These are phyloP conservation scores for Polymixis lichenea DNA, from an alignment of 2,888 invertebrate genomes.

Conservation along the genomic window DNA sequence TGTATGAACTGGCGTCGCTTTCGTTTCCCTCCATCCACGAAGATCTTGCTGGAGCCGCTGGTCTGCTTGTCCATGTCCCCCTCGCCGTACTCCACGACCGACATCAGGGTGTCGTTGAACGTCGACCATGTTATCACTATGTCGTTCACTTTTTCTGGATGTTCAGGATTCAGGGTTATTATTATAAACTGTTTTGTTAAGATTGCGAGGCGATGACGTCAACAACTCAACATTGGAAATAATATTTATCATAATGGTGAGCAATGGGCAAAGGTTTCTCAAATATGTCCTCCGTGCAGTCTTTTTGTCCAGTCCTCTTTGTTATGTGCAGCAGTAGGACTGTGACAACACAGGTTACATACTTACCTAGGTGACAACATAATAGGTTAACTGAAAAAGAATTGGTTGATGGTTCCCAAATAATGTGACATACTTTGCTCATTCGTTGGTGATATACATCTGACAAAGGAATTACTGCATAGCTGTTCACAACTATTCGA, in stretches of 20 bases:
- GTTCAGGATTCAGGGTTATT: slow-evolving; percentile 3
- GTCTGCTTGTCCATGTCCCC: slow-evolving; percentile 89
- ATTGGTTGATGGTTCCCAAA: neutral
- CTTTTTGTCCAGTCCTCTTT: neutral
- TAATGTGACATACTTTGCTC: neutral
- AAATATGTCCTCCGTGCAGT: neutral
- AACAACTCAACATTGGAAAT: neutral
- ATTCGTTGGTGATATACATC: neutral
- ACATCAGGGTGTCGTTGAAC: slow-evolving; percentile 91
- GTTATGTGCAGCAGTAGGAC: neutral
- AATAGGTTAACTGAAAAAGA: neutral
- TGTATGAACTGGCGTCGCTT: slow-evolving; percentile 94
- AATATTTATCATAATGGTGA: neutral
- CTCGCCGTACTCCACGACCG: slow-evolving; percentile 94
- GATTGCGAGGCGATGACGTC: neutral
- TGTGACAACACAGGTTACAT: neutral
- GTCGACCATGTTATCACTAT: slow-evolving; percentile 96
- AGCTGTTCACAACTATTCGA: no score
- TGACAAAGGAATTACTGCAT: neutral
- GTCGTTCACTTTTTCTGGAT: slow-evolving; percentile 81
- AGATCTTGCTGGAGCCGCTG: slow-evolving; percentile 90
- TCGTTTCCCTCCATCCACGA: slow-evolving; percentile 93
- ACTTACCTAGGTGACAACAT: neutral
- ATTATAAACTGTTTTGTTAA: neutral
- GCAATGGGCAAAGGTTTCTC: neutral